Evolutionary conservation across 2,113 vertebrate genomes (phyloP), one percentile per base, ranked within the genome.

Genomic region (Picathartes gymnocephalus): DNA sequence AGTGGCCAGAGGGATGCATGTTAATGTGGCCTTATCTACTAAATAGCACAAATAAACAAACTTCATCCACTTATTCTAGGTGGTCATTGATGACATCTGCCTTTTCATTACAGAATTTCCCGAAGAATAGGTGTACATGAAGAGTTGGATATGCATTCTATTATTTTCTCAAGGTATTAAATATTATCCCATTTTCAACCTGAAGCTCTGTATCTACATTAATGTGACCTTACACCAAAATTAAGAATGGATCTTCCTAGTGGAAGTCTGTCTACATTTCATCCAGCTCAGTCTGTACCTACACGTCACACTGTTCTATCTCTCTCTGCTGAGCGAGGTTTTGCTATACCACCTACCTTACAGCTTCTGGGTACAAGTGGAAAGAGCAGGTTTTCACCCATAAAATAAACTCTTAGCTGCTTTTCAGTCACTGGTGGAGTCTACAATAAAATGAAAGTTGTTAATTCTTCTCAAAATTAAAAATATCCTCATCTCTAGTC

Each of bases 61-160:
- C 5, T 78, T 76, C 48, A 64, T 61, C 27, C 44, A 35, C 13
- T 82, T 82, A 19, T 42, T 88, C 58, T 24, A 35, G 22, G 24
- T 13, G 23, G n/a, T 4, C 22, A 30, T n/a, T 10, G 8, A 40
- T 51, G n/a, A 40, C 16, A 33, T 13, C n/a, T 87, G 14, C 13
- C 33, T 53, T 82, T 53, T 42, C 25, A n/a, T n/a, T 40, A 11
- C 10, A 31, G 15, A 4, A 28, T 85, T 91, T 84, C 37, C 65
- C 12, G 28, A 72, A 39, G 20, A 25, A 79, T 2, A n/a, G 0
- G 0, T n/a, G 22, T 22, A 56, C 10, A 37, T 37, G 4, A 14
- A 2, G 7, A 86, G 19, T 4, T 61, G 21, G 23, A 47, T 54
- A 62, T 70, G 33, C 12, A 35, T 50, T 69, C 14, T 65, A 2